Percentiles rank a stretch among this genome's conserved stretches.
Evolutionary conservation across 2,797 vertebrate genomes (phyloP).

Genomic region (Poeciliopsis turneri): DNA sequence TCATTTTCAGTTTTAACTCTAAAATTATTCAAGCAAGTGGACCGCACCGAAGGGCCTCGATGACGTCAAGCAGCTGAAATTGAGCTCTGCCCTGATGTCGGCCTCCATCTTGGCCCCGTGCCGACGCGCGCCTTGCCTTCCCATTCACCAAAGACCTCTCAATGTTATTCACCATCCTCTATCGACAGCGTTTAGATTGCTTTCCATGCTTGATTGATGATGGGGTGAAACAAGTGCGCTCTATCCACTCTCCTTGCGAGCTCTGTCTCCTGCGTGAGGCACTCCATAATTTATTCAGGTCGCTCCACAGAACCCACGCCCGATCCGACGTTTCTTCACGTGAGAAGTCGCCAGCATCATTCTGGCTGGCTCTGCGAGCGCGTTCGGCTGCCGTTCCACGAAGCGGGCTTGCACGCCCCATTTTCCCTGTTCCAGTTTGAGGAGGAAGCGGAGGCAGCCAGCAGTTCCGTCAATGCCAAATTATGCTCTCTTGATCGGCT

Average conservation of each 20-base stretch:
- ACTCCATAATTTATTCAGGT: constrained; percentile 66
- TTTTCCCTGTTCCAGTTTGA: constrained; percentile 53
- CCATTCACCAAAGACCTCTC: constrained; percentile 58
- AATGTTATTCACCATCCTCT: constrained; percentile 63
- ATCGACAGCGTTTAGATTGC: constrained; percentile 77
- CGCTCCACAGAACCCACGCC: constrained; percentile 43
- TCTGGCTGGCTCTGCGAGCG: constrained; percentile 46
- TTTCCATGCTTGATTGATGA: constrained; percentile 78
- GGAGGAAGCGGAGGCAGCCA: constrained; percentile 52
- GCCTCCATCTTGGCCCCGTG: constrained; percentile 37
- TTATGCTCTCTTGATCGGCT: constrained; percentile 50
- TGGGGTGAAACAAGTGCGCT: constrained; percentile 59
- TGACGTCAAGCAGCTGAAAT: constrained; percentile 33
- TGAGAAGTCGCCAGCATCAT: constrained; percentile 51
- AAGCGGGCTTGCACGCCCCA: constrained; percentile 45
- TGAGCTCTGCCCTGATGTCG: constrained; percentile 30
- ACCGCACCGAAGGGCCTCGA: constrained; percentile 6
- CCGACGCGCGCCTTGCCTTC: constrained; percentile 29
- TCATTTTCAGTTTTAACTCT: not conserved
- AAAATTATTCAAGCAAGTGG: constrained; percentile 23
- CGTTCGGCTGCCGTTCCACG: constrained; percentile 25
- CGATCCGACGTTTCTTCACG: constrained; percentile 47
- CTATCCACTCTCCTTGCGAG: constrained; percentile 45
- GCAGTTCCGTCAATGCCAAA: constrained; percentile 49
- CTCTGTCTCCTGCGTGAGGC: constrained; percentile 49